Percentiles rank a stretch among this genome's conserved stretches.
Conservation (phyloP, 2,797 vertebrate species). For the Siniperca undulata region DNA sequence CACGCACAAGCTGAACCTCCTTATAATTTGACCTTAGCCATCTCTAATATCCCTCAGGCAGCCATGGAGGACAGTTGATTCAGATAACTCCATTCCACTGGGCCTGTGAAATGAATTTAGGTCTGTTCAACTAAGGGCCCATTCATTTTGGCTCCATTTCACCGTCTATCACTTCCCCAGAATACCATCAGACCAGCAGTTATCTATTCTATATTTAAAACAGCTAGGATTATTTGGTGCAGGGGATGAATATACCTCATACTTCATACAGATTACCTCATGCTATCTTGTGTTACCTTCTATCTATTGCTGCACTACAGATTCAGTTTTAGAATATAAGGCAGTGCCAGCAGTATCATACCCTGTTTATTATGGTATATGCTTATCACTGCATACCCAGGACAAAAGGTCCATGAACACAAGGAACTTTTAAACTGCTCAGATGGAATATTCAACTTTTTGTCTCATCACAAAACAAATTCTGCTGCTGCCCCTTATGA, state of each 20-base stretch:
- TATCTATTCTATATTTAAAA: slow-evolving; percentile 83
- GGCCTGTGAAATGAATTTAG: slow-evolving; percentile 80
- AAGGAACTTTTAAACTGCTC: slow-evolving; percentile 50
- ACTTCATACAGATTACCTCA: slow-evolving; percentile 76
- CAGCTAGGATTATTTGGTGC: slow-evolving; percentile 74
- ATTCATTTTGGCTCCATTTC: slow-evolving; percentile 79
- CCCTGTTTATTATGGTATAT: slow-evolving; percentile 62
- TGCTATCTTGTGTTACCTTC: slow-evolving; percentile 66
- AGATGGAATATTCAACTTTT: slow-evolving; percentile 37
- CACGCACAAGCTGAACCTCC: slow-evolving; percentile 64
- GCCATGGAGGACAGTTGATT: slow-evolving; percentile 79
- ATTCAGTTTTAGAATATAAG: slow-evolving; percentile 67
- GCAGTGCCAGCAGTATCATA: slow-evolving; percentile 44
- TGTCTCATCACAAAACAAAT: slow-evolving; percentile 10
- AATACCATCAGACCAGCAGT: slow-evolving; percentile 72
- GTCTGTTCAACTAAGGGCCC: slow-evolving; percentile 74
- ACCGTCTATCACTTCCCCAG: slow-evolving; percentile 72
- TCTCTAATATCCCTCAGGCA: slow-evolving; percentile 78
- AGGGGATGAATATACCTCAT: slow-evolving; percentile 67
- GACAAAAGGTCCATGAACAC: slow-evolving; percentile 52
- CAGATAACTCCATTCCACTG: slow-evolving; percentile 78
- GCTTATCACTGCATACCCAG: slow-evolving; percentile 54
- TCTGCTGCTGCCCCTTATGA: background rate
- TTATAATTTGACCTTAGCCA: slow-evolving; percentile 81
- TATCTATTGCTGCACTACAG: slow-evolving; percentile 60